A percentile compares a stretch with the other conserved stretches of the same genome.
These are phyloP conservation scores for Paracentrotus lividus DNA, from an alignment of 53 echinoderm and acorn worm species.

Conservation along the genomic window DNA sequence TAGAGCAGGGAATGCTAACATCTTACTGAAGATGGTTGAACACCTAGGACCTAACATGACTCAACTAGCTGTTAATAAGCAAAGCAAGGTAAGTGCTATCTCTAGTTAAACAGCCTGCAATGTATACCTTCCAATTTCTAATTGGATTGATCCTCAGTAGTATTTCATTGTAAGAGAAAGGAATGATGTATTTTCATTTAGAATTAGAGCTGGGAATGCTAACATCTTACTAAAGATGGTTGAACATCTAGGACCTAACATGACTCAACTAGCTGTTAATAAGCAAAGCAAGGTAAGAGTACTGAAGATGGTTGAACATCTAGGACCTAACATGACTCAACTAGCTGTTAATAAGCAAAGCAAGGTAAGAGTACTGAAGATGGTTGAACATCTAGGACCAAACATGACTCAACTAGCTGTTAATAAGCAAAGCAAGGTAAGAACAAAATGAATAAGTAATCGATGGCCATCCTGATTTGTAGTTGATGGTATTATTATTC, in stretches of 20 bases:
- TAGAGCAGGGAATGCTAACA: constrained; percentile 89
- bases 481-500: too few relatives aligned
- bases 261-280: constrained; percentile 91
- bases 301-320: constrained; percentile 85
- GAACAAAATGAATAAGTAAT: too few relatives aligned
- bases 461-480: too few relatives aligned
- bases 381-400: constrained; percentile 89
- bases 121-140: too few relatives aligned
- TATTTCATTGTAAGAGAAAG: too few relatives aligned
- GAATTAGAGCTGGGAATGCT: constrained; percentile 89
- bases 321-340: constrained; percentile 87
- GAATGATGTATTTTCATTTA: too few relatives aligned
- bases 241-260: constrained; percentile 88
- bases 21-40: constrained; percentile 83
- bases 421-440: constrained; percentile 96
- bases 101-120: too few relatives aligned
- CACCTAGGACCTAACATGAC: constrained; percentile 91
- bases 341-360: constrained; percentile 97
- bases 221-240: constrained; percentile 85
- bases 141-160: too few relatives aligned
- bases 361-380: constrained; percentile 85
- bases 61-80: constrained; percentile 96
- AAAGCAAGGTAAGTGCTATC: constrained; percentile 96
- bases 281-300: constrained; percentile 93
- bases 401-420: constrained; percentile 90